Evolutionary conservation across 2,797 vertebrate species (phyloP).

Genomic region (Crotalus adamanteus): DNA sequence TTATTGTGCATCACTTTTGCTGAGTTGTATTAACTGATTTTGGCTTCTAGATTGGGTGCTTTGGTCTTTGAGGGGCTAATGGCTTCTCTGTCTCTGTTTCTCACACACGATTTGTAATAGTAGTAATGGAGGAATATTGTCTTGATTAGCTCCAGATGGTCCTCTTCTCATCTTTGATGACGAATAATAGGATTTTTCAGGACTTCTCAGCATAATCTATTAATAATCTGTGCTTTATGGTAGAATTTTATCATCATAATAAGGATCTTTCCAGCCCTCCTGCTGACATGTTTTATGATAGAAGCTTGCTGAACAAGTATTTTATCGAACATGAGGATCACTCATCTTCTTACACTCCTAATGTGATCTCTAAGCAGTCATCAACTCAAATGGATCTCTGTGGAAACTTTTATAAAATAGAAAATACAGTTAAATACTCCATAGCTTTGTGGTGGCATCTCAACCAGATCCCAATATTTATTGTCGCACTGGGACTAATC

Average conservation of each 20-base stretch:
- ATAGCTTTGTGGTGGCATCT: background rate
- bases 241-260: background rate
- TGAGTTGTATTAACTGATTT: background rate
- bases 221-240: background rate
- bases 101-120: background rate
- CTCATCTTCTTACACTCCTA: background rate
- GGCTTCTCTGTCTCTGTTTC: background rate
- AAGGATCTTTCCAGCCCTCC: background rate
- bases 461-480: background rate
- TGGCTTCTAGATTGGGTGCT: constrained; percentile 4
- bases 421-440: background rate
- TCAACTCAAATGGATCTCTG: background rate
- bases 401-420: background rate
- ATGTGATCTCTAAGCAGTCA: background rate
- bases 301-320: background rate
- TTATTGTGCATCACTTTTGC: constrained; percentile 3
- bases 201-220: background rate
- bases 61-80: constrained; percentile 13
- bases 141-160: constrained; percentile 37
- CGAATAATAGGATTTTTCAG: constrained; percentile 15
- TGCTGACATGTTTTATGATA: background rate
- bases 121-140: constrained; percentile 20
- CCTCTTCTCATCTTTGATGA: constrained; percentile 25
- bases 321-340: background rate
- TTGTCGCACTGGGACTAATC: background rate